Conservation (phyloP, 2,888 invertebrate genomes). For the Imbricaverruca yamaguchii region DNA sequence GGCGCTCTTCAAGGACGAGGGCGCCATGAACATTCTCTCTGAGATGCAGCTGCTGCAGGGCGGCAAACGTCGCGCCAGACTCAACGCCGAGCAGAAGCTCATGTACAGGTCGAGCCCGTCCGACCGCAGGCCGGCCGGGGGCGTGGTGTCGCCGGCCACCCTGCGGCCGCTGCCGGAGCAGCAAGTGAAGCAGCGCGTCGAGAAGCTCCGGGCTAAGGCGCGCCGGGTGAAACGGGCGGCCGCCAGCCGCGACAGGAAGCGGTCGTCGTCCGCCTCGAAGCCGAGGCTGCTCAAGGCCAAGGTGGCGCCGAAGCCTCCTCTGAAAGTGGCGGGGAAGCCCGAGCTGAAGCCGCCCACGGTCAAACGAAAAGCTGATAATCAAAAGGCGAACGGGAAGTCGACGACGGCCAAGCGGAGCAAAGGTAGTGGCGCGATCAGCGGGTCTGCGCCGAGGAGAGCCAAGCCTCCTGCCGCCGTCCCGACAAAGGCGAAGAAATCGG, state of each 20-base stretch:
- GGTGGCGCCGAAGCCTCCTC: too few relatives aligned
- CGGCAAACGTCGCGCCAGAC: background rate
- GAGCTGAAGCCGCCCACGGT: background rate
- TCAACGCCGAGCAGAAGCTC: background rate
- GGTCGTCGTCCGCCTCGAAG: background rate
- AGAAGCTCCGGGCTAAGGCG: background rate
- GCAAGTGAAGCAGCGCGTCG: background rate
- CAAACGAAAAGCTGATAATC: background rate
- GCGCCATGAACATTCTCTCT: conserved; percentile 30
- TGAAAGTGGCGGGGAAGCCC: background rate
- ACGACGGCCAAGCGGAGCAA: background rate
- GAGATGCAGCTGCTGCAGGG: background rate
- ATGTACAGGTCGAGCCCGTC: background rate
- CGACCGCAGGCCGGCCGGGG: too few relatives aligned
- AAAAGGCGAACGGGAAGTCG: background rate
- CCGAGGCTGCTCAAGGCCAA: too few relatives aligned
- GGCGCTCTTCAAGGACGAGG: conserved; percentile 31
- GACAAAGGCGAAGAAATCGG: too few relatives aligned
- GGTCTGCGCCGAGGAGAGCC: too few relatives aligned
- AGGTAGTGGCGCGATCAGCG: background rate
- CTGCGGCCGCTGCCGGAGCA: background rate
- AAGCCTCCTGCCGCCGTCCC: too few relatives aligned
- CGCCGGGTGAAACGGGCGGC: background rate
- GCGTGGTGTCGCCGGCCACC: background rate
- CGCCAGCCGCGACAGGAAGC: background rate